Percentiles rank a stretch among this genome's conserved stretches.
phyloP scores from a whole-genome alignment of 2,113 vertebrate species.

The Lethenteron reissneri region DNA sequence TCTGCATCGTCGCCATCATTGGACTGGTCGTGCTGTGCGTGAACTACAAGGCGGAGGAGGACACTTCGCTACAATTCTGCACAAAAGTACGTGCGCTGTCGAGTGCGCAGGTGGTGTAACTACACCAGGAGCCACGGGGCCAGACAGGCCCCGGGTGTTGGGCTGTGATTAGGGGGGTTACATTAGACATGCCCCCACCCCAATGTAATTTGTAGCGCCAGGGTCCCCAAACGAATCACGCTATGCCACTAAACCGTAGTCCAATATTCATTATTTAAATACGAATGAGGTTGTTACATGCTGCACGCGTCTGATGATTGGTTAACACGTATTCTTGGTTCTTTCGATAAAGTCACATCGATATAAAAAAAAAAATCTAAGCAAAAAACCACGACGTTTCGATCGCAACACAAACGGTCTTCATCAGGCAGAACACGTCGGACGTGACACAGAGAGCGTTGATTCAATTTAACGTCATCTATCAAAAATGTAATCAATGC shows the following conservation, averaged over 20 bases:
- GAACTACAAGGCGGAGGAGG: constrained; percentile 57
- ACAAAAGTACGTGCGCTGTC: constrained; percentile 38
- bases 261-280: too few relatives aligned
- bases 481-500: not conserved
- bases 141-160: too few relatives aligned
- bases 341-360: too few relatives aligned
- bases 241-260: too few relatives aligned
- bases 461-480: not conserved
- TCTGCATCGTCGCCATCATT: constrained; percentile 51
- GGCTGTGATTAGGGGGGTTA: not conserved
- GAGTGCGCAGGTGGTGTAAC: not conserved
- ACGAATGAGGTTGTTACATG: too few relatives aligned
- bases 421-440: not conserved
- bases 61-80: constrained; percentile 45
- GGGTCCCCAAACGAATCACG: not conserved
- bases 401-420: too few relatives aligned
- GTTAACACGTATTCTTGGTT: too few relatives aligned
- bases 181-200: not conserved
- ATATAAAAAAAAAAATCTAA: too few relatives aligned
- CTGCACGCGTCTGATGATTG: too few relatives aligned
- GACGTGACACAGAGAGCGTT: not conserved
- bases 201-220: not conserved
- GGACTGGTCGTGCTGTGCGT: constrained; percentile 61
- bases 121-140: not conserved
- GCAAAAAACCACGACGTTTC: too few relatives aligned